Evolutionary conservation across 2,797 vertebrate genomes (phyloP).

Genomic region (Thaleichthys pacificus): DNA sequence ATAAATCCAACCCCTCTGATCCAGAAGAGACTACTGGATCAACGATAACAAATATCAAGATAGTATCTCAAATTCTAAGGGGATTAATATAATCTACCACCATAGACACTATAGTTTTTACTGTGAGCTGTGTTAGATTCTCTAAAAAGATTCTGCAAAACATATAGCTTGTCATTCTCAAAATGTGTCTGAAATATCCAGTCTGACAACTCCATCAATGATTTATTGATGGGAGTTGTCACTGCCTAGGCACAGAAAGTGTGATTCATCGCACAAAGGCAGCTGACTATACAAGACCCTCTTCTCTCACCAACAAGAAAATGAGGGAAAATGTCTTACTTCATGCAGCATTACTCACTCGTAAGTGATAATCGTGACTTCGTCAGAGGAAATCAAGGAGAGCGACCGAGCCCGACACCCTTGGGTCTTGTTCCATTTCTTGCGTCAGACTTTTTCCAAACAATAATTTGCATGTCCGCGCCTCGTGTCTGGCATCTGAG

Average conservation of each 20-base stretch:
- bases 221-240: background rate
- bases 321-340: background rate
- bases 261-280: background rate
- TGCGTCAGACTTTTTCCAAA: constrained; percentile 21
- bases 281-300: background rate
- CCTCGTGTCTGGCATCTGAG: constrained; percentile 2
- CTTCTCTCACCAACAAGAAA: background rate
- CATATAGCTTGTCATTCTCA: background rate
- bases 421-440: constrained; percentile 15
- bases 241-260: background rate
- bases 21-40: constrained; percentile 45
- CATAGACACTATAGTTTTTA: background rate
- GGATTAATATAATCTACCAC: constrained; percentile 3
- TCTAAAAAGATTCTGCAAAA: background rate
- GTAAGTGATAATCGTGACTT: background rate
- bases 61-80: background rate
- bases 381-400: constrained; percentile 3
- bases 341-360: background rate
- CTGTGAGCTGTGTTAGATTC: background rate
- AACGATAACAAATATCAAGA: constrained; percentile 25
- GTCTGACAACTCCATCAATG: background rate
- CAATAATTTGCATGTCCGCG: constrained; percentile 5
- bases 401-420: background rate
- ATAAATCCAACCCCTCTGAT: constrained; percentile 60
- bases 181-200: background rate